These are phyloP conservation scores for Bellardia bayeri DNA, from an alignment of 2,888 invertebrate species.

Conservation along the genomic window DNA sequence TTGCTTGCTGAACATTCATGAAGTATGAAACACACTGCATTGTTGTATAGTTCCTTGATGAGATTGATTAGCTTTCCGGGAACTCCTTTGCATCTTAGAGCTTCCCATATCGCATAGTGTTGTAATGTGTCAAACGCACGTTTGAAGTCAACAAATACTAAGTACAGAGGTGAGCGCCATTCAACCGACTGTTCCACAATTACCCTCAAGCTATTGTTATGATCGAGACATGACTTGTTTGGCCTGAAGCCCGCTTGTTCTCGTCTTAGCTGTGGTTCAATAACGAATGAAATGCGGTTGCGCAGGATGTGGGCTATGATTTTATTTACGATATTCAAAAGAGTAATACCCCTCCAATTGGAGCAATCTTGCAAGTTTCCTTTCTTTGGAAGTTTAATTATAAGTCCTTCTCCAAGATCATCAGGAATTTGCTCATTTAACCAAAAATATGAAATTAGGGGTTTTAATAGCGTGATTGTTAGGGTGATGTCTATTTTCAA, in stretches of 20 bases:
- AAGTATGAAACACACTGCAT: too few relatives aligned
- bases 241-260: too few relatives aligned
- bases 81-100: too few relatives aligned
- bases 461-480: not conserved
- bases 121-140: too few relatives aligned
- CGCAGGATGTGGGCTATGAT: slow-evolving; percentile 5
- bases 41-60: too few relatives aligned
- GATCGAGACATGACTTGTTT: too few relatives aligned
- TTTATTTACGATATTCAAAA: not conserved
- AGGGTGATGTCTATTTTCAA: not conserved
- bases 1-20: too few relatives aligned
- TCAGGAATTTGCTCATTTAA: not conserved
- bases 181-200: not conserved
- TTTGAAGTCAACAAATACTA: too few relatives aligned
- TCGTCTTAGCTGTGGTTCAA: too few relatives aligned
- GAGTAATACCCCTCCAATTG: slow-evolving; percentile 1
- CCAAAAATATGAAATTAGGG: not conserved
- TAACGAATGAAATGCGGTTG: not conserved
- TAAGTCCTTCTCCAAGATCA: not conserved
- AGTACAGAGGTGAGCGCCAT: too few relatives aligned
- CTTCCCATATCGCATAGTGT: too few relatives aligned
- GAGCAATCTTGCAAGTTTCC: slow-evolving; percentile 13
- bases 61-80: too few relatives aligned
- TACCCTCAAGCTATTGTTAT: not conserved
- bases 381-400: not conserved